phyloP scores from a whole-genome alignment of 2,113 vertebrate genomes.

The Rhea americana region DNA sequence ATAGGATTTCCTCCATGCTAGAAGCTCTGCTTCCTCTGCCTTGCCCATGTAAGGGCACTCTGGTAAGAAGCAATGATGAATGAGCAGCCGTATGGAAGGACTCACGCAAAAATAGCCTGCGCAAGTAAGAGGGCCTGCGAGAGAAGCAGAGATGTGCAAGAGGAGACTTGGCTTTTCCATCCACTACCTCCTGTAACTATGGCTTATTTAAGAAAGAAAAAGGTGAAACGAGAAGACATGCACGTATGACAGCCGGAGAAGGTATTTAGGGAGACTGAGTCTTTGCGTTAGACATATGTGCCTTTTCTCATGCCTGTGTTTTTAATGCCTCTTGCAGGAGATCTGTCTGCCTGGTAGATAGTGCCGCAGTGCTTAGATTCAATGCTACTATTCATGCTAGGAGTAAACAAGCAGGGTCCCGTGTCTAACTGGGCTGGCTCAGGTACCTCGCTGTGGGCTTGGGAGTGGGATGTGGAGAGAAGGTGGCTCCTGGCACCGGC shows the following conservation, averaged over 20 bases:
- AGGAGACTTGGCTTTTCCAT: neutral
- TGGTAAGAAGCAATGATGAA: neutral
- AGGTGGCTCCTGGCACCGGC: neutral
- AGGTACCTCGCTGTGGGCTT: accelerated
- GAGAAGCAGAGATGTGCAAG: neutral
- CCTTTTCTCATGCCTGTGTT: neutral
- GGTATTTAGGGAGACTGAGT: neutral
- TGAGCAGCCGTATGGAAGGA: neutral
- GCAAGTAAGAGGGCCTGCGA: neutral
- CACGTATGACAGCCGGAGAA: accelerated
- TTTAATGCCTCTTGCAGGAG: accelerated
- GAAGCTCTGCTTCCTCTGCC: neutral
- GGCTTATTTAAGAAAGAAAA: neutral
- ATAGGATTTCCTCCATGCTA: neutral
- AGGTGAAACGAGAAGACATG: accelerated
- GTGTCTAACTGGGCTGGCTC: accelerated
- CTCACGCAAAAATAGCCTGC: conserved; percentile 22
- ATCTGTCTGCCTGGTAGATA: neutral
- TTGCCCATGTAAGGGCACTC: conserved; percentile 71
- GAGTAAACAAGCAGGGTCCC: neutral
- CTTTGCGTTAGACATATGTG: neutral
- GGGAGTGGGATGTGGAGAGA: accelerated
- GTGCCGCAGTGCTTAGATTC: neutral
- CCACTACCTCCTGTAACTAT: accelerated
- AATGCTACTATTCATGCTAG: neutral